Conservation (phyloP, 1,140 invertebrate genomes). For the Eurytemora carolleeae region DNA sequence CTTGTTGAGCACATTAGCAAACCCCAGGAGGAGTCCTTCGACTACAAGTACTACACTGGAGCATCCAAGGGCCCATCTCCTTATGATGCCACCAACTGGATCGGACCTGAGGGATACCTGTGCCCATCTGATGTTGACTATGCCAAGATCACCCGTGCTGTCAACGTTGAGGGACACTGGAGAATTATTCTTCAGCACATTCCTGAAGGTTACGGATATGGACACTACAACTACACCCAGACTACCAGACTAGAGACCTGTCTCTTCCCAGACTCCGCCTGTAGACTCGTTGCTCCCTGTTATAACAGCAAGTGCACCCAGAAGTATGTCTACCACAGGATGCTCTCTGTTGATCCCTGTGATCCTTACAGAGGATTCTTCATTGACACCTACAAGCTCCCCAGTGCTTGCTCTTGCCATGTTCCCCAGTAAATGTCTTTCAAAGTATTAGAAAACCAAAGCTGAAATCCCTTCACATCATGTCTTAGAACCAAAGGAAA, state of each 20-base stretch:
- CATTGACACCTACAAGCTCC: slow-evolving; percentile 20
- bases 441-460: no score
- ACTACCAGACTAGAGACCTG: slow-evolving; percentile 19
- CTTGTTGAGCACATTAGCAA: slow-evolving; percentile 18
- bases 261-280: slow-evolving; percentile 17
- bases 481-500: no score
- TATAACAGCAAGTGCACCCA: slow-evolving; percentile 19
- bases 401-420: slow-evolving; percentile 20
- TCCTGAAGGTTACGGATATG: slow-evolving; percentile 16
- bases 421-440: slow-evolving; percentile 16
- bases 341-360: slow-evolving; percentile 20
- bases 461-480: no score
- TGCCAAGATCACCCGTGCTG: slow-evolving; percentile 18
- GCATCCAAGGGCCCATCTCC: slow-evolving; percentile 18
- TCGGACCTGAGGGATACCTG: slow-evolving; percentile 22
- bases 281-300: slow-evolving; percentile 19
- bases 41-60: slow-evolving; percentile 19
- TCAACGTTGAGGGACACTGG: slow-evolving; percentile 20
- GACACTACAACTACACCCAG: slow-evolving; percentile 19
- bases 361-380: slow-evolving; percentile 19
- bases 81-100: slow-evolving; percentile 17
- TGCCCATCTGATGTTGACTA: slow-evolving; percentile 18
- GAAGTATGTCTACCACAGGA: slow-evolving; percentile 20
- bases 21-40: slow-evolving; percentile 18
- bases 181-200: slow-evolving; percentile 18